Evolutionary conservation across 1,140 invertebrate genomes (phyloP).

Genomic region (Drosophila orena): DNA sequence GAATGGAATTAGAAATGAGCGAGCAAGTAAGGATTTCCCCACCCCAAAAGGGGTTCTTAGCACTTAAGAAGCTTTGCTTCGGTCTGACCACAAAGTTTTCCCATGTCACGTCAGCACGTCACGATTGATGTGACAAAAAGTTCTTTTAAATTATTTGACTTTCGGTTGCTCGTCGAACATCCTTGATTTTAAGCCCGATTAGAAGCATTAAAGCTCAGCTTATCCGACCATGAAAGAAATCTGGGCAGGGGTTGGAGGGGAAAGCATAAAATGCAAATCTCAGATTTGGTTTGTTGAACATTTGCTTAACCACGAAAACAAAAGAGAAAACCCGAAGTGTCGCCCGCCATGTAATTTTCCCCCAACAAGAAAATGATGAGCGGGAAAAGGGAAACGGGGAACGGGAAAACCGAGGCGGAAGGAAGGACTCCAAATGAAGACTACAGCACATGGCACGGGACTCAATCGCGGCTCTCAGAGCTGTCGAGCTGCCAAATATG

Average conservation of each 20-base stretch:
- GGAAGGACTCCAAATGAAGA: conserved; percentile 63
- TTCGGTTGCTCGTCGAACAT: conserved; percentile 19
- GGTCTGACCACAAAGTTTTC: conserved; percentile 45
- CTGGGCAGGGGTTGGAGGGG: conserved; percentile 6
- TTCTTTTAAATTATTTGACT: conserved; percentile 45
- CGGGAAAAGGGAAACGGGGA: conserved; percentile 3
- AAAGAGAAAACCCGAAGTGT: conserved; percentile 53
- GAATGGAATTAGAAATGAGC: conserved; percentile 54
- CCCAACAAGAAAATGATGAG: conserved; percentile 33
- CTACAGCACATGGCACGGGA: conserved; percentile 53
- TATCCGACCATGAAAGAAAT: conserved; percentile 57
- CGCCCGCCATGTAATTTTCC: conserved; percentile 5
- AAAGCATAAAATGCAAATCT: conserved; percentile 80
- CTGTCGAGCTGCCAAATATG: conserved; percentile 66
- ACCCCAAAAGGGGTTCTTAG: conserved; percentile 21
- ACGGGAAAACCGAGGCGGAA: conserved; percentile 31
- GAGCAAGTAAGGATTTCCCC: conserved; percentile 54
- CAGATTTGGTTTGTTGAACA: conserved; percentile 82
- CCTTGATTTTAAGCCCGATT: conserved; percentile 78
- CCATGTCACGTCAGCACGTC: not conserved
- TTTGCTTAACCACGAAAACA: conserved; percentile 80
- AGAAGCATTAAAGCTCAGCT: conserved; percentile 69
- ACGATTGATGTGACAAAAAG: conserved; percentile 44
- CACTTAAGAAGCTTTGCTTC: conserved; percentile 56
- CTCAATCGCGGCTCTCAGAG: conserved; percentile 42